A percentile compares a stretch with the other conserved stretches of the same genome.
Evolutionary conservation across 2,113 vertebrate genomes (phyloP).

Genomic region (Passer domesticus): DNA sequence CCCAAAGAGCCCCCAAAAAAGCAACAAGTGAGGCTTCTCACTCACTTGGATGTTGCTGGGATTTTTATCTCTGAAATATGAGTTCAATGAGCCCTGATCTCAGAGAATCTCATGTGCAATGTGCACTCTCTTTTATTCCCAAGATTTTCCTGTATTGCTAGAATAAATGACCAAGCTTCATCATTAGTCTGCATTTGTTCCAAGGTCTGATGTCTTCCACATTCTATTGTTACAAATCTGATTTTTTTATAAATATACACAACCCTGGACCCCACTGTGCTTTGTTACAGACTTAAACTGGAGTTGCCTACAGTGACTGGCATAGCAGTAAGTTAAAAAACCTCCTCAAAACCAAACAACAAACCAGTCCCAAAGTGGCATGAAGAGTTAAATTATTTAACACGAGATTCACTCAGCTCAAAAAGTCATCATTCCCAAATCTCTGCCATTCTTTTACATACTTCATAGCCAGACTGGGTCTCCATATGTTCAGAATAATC

Average conservation of each 20-base stretch:
- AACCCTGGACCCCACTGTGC: neutral
- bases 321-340: neutral
- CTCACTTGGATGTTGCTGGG: neutral
- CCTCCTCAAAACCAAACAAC: neutral
- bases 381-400: neutral
- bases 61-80: neutral
- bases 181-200: neutral
- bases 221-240: neutral
- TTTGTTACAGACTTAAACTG: neutral
- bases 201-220: neutral
- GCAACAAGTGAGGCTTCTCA: accelerated
- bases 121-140: neutral
- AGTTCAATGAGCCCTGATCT: neutral
- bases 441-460: neutral
- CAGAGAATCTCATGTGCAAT: neutral
- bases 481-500: conserved; percentile 44
- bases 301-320: neutral
- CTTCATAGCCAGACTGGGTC: conserved; percentile 18
- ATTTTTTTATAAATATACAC: neutral
- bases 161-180: neutral
- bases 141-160: neutral
- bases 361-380: neutral
- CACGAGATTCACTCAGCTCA: neutral
- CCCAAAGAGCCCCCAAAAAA: neutral
- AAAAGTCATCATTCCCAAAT: neutral